Percentiles rank a stretch among this genome's conserved stretches.
phyloP scores from a whole-genome alignment of 2,113 vertebrate species.

The Caranx melampygus region DNA sequence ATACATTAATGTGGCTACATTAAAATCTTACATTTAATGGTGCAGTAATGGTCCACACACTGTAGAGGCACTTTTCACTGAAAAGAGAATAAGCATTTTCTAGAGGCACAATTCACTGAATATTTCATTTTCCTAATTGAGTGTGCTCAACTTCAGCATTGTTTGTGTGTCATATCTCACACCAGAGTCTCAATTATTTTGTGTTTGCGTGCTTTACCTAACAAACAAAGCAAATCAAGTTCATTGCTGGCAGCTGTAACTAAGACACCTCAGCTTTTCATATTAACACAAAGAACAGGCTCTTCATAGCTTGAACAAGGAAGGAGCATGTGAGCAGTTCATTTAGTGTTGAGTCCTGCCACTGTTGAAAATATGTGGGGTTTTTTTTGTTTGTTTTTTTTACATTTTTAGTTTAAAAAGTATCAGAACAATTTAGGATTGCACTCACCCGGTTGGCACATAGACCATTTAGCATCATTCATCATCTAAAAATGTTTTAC shows the following conservation, averaged over 20 bases:
- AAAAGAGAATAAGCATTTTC: too few relatives aligned
- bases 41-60: too few relatives aligned
- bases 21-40: too few relatives aligned
- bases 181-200: not conserved
- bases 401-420: not conserved
- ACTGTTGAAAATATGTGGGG: too few relatives aligned
- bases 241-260: not conserved
- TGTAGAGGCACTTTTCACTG: too few relatives aligned
- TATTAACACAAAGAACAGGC: not conserved
- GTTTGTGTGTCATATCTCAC: not conserved
- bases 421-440: not conserved
- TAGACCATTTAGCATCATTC: not conserved
- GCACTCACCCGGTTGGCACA: not conserved
- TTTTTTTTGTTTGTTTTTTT: not conserved
- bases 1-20: too few relatives aligned
- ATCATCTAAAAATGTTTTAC: not conserved
- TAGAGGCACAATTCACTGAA: too few relatives aligned
- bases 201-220: not conserved
- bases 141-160: not conserved
- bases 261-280: too few relatives aligned
- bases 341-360: not conserved
- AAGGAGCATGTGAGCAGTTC: not conserved
- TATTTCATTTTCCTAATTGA: too few relatives aligned
- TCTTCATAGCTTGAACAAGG: not conserved
- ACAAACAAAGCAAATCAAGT: not conserved